Base-by-base conservation (phyloP, 2,113 vertebrate species). In the Scortum barcoo region DNA sequence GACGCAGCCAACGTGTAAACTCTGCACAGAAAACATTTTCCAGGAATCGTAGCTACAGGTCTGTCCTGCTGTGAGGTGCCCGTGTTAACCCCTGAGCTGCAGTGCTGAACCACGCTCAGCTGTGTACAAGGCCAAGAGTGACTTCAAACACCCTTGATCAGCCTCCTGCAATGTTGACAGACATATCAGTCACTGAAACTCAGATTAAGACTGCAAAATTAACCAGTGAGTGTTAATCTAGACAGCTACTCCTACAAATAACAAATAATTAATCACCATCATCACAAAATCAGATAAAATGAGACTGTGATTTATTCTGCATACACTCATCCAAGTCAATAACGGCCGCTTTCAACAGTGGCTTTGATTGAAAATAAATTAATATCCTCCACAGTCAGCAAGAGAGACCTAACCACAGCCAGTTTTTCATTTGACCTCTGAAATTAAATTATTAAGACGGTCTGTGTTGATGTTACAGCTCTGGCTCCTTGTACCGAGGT, bases 1-100 rank as follows among this genome's bases (percentile, higher is more conserved):
- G 63, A 62, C 16, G 56, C 56, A 33, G 65, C 67, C 77, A 77
- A 50, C 62, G 42, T 33, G 61, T 72, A 76, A 78, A 72, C 80
- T 75, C 62, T 56, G 22, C 58, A 61, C 50, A 56, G 11, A 72
- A 38, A 73, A 56, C 5, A 69, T 26, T 70, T 58, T 69, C 38
- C 71, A 71, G 56, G 56, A 75, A 48, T 5, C 24, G 69, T 40
- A 74, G 53, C 54, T 48, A n/a, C 20, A 33, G 54, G 77, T 53
- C 50, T 22, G 65, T 78, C 75, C 81, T 3, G 51, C 67, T 76
- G 80, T 16, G 33, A 70, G 56, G 62, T 54, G 51, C 53, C 30
- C 10, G 38, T 26, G 5, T 50, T 61, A 54, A 68, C 33, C 22
- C 4, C 22, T 10, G 73, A 67, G 53, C 78, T 42, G 65, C 54